Percentiles rank a stretch among this genome's conserved stretches.
These are phyloP conservation scores for Apostichopus parvimensis DNA, from an alignment of 35 echinoderm and acorn worm genomes.

Conservation along the genomic window DNA sequence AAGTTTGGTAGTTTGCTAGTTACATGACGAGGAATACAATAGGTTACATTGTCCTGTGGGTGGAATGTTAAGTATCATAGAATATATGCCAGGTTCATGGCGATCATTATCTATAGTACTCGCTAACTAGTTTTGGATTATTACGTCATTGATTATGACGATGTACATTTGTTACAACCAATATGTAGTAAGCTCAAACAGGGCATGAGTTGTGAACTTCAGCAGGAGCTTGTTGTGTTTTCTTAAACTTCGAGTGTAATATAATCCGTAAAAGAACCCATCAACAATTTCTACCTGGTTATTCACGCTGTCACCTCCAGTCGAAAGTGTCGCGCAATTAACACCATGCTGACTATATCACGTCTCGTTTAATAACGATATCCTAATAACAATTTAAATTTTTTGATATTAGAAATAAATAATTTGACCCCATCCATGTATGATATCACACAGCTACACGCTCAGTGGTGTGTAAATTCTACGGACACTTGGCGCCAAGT, in stretches of 20 bases:
- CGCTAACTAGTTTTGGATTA: background rate
- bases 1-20: no score
- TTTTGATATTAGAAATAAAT: slow-evolving; percentile 10
- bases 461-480: slow-evolving; percentile 38
- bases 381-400: slow-evolving; percentile 34
- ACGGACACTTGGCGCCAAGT: slow-evolving; percentile 36
- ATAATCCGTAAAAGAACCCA: slow-evolving; percentile 8
- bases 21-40: no score
- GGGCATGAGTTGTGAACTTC: background rate
- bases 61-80: no score
- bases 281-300: slow-evolving; percentile 38
- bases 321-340: slow-evolving; percentile 44
- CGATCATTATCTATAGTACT: no score
- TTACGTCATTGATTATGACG: background rate
- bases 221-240: background rate
- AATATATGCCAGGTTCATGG: no score
- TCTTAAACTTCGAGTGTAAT: background rate
- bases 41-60: no score
- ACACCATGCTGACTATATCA: slow-evolving; percentile 40
- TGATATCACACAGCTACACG: slow-evolving; percentile 40
- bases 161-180: background rate
- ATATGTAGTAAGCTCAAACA: background rate
- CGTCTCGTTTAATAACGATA: slow-evolving; percentile 13
- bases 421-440: slow-evolving; percentile 35
- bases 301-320: background rate